Base-by-base conservation (phyloP, 2,888 invertebrate species). In the Hymenopus coronatus region DNA sequence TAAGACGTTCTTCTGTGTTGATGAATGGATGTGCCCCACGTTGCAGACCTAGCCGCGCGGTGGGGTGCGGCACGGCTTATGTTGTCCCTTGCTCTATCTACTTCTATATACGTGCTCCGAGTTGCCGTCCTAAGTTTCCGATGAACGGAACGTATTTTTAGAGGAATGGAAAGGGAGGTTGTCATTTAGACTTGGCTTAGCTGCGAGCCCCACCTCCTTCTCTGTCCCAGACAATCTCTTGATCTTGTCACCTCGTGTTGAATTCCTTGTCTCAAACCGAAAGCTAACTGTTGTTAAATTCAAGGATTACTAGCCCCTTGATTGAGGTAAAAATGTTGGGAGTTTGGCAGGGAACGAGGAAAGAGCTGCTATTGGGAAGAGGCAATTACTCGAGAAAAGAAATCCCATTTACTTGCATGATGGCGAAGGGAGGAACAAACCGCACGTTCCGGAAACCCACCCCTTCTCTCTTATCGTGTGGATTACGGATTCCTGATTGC, bases 341-440 rank as follows among this genome's bases (percentile, higher is more conserved):
- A 70, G 54, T 70, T 70, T 20, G 54, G 54, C 54, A 70, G 54
- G 54, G 54, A 70, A 20, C 6, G 54, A 70, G 54, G 54, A 70
- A 70, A 70, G 54, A 88, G 88, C 30, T 87, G 84, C 88, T 85
- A 88, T 90, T 85, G 83, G 88, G 88, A 90, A 85, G 87, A 90
- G 90, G 90, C 89, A 90, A 90, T 90, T 90, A 90, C 89, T 89
- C 89, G 89, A 46, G 88, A 90, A 70, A 90, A 90, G 90, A 90
- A 89, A 90, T 89, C 89, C 90, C 89, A 90, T 90, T 90, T 90
- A 88, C 83, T 85, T 82, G 28, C 82, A 70, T 30, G 89, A 89
- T 83, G 85, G 85, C 46, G 46, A 28, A 14, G 85, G 27, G 46
- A 15, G 33, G 84, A 54, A 28, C 46, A 87, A 87, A n/a, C 82